Base-by-base conservation (phyloP, 2,888 invertebrate genomes). In the Meteorus colon region DNA sequence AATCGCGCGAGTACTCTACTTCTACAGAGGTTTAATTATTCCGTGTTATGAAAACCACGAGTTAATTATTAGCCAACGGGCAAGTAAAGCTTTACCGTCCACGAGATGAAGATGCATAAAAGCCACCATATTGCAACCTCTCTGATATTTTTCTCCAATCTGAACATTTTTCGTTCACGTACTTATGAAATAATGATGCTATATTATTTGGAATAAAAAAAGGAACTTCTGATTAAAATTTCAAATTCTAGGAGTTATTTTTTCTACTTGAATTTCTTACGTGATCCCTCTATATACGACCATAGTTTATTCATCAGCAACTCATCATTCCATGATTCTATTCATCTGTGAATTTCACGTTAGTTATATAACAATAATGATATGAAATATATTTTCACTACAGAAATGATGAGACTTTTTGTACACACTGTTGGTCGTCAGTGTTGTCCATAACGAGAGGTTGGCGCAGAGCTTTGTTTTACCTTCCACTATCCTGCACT, bases 381-480 rank as follows among this genome's bases (percentile, higher is more conserved):
- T 24, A 29, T 14, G 34, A 51, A 63, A 19, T 27, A 69, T 65
- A 48, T 63, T 45, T 75, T 51, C 80, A 63, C 84, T 85, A 24
- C 82, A 91, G 91, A 79, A 90, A 89, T 83, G 90, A 90, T 75
- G 90, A 90, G 80, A 88, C 89, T 77, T 82, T 88, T 48, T 89
- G 90, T 79, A 86, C 86, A 78, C 83, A 84, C 27, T 90, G 89
- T 79, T 91, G 91, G 90, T 87, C 87, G 55, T 84, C 83, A 65
- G 87, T 90, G 41, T 85, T 90, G 75, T 86, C 87, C 86, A 80
- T 89, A 82, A 88, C 86, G 72, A 88, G 89, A 69, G 86, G 88
- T 63, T 91, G 91, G 91, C 89, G 90, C 78, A 88, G 89, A 78
- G 86, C 89, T 63, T 81, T 90, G 77, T 87, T 91, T 78, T 91